A percentile compares a stretch with the other conserved stretches of the same genome.
Evolutionary conservation across 2,888 invertebrate species (phyloP).

Genomic region (Tachina fera): DNA sequence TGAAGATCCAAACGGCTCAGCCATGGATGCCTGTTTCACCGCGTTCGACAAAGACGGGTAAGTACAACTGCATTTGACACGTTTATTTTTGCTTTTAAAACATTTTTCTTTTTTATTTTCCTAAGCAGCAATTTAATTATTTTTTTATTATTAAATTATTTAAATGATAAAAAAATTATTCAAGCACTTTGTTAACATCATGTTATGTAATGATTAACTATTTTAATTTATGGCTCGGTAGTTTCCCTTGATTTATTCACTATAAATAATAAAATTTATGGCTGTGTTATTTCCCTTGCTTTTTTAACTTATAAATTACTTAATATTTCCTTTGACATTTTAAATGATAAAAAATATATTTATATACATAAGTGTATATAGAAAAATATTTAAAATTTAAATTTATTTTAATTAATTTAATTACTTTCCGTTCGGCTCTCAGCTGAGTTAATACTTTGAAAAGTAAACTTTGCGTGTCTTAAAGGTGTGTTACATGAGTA

Average conservation of each 20-base stretch:
- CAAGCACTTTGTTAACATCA: background rate
- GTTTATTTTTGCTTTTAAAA: conserved; percentile 15
- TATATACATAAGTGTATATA: too few species aligned
- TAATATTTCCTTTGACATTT: background rate
- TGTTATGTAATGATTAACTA: background rate
- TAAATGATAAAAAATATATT: too few species aligned
- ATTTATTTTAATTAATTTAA: too few species aligned
- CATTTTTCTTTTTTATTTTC: background rate
- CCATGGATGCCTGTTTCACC: conserved; percentile 95
- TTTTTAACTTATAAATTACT: background rate
- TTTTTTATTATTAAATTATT: too few species aligned
- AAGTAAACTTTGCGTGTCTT: too few species aligned
- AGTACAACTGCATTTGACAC: conserved; percentile 79
- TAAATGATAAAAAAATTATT: background rate
- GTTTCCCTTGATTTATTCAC: background rate
- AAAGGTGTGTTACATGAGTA: too few species aligned
- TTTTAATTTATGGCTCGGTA: background rate
- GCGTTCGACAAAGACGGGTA: conserved; percentile 95
- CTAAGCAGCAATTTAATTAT: background rate
- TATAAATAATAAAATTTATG: background rate
- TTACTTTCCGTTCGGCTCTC: too few species aligned
- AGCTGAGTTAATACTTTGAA: too few species aligned
- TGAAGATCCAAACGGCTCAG: conserved; percentile 85
- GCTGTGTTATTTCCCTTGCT: background rate
- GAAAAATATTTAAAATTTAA: too few species aligned